phyloP scores from a whole-genome alignment of 2,888 invertebrate species.

The Adineta ricciae region DNA sequence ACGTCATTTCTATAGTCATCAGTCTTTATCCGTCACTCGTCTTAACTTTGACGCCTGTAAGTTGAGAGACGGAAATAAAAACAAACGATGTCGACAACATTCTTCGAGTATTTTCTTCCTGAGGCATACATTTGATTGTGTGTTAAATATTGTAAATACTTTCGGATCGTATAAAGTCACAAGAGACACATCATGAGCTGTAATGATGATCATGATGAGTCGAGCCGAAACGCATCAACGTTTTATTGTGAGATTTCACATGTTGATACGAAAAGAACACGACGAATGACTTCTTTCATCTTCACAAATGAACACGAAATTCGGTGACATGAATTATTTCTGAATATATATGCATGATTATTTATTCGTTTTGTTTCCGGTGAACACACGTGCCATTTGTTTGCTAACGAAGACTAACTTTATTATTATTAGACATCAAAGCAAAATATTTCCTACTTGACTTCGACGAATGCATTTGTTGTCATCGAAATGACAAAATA shows the following conservation, averaged over 20 bases:
- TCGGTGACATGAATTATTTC: background rate
- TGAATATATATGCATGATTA: background rate
- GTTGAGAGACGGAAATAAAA: background rate
- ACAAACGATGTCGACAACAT: background rate
- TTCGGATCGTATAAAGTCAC: background rate
- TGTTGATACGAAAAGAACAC: background rate
- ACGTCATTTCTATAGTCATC: background rate
- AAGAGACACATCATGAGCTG: background rate
- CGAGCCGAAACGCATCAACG: background rate
- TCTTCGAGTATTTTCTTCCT: too few species aligned
- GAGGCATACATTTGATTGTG: background rate
- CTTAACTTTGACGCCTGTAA: background rate
- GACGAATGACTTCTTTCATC: background rate
- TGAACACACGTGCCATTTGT: background rate
- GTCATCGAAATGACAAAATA: background rate
- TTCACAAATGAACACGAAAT: background rate
- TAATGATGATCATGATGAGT: slow-evolving; percentile 1
- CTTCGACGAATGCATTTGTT: background rate
- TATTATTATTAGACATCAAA: background rate
- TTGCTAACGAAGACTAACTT: background rate
- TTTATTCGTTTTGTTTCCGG: background rate
- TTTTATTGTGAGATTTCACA: background rate
- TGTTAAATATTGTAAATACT: background rate
- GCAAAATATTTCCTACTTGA: background rate
- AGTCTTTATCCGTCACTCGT: background rate